Evolutionary conservation across 1,140 invertebrate species (phyloP).

Genomic region (Cydia fagiglandana): DNA sequence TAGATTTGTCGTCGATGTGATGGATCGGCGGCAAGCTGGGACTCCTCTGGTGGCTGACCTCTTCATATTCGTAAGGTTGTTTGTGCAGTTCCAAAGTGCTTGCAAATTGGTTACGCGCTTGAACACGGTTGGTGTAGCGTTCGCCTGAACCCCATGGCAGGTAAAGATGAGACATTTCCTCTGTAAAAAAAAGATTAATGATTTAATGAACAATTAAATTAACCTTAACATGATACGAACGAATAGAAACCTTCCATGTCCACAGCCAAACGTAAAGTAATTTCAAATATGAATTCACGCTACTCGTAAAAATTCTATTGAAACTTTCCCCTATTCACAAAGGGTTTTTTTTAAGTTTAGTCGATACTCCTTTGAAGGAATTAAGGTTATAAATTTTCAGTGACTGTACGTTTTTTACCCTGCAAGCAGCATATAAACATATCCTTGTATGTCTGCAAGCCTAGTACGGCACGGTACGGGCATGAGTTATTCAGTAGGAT

Average conservation of each 20-base stretch:
- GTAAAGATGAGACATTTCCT: conserved; percentile 75
- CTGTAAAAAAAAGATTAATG: conserved; percentile 47
- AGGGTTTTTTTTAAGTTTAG: conserved; percentile 67
- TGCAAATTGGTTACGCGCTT: conserved; percentile 73
- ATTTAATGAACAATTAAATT: conserved; percentile 28
- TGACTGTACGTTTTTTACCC: conserved; percentile 9
- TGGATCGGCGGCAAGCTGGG: conserved; percentile 82
- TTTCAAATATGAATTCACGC: conserved; percentile 39
- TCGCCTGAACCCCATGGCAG: conserved; percentile 70
- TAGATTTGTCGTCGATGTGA: conserved; percentile 64
- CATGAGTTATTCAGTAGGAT: conserved; percentile 25
- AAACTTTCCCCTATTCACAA: conserved; percentile 56
- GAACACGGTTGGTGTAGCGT: conserved; percentile 66
- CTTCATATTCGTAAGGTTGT: conserved; percentile 69
- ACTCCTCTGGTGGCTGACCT: conserved; percentile 75
- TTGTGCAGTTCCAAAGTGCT: conserved; percentile 74
- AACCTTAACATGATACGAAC: not conserved
- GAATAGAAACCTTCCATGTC: conserved; percentile 50
- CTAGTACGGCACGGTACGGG: conserved; percentile 31
- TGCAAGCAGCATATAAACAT: not conserved
- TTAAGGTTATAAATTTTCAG: conserved; percentile 43
- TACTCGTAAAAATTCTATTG: conserved; percentile 50
- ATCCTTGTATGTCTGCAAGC: conserved; percentile 17
- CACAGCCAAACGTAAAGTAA: conserved; percentile 57
- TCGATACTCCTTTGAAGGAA: conserved; percentile 60